Conservation (phyloP, 2,888 invertebrate species). For the Ellobium chinense region DNA sequence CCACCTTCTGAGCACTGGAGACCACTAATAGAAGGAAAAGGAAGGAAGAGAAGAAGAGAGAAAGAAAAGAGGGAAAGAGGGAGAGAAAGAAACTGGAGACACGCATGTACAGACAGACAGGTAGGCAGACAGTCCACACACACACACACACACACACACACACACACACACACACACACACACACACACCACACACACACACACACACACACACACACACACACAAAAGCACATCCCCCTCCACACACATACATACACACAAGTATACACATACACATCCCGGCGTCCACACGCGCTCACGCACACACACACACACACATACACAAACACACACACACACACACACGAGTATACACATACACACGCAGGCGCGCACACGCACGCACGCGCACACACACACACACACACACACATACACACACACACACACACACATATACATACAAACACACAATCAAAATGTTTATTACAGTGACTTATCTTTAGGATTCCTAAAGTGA, state of each 20-base stretch:
- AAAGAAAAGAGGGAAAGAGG: too few relatives aligned
- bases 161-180: background rate
- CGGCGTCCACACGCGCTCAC: background rate
- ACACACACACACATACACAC: background rate
- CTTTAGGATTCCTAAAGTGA: too few relatives aligned
- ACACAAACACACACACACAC: background rate
- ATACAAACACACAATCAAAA: background rate
- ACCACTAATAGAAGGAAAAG: too few relatives aligned
- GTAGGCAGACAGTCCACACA: background rate
- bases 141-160: background rate
- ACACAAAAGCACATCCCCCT: background rate
- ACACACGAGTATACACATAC: background rate
- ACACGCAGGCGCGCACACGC: background rate
- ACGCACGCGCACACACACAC: background rate
- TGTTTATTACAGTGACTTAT: too few relatives aligned
- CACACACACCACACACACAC: background rate
- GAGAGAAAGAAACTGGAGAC: too few relatives aligned
- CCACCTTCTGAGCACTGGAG: too few relatives aligned
- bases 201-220: background rate
- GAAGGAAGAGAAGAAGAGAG: too few relatives aligned
- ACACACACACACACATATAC: background rate
- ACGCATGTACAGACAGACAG: background rate
- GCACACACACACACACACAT: background rate
- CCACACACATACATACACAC: background rate
- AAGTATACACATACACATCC: background rate